Conservation (phyloP, 2,113 vertebrate species). For the Rhea pennata region DNA sequence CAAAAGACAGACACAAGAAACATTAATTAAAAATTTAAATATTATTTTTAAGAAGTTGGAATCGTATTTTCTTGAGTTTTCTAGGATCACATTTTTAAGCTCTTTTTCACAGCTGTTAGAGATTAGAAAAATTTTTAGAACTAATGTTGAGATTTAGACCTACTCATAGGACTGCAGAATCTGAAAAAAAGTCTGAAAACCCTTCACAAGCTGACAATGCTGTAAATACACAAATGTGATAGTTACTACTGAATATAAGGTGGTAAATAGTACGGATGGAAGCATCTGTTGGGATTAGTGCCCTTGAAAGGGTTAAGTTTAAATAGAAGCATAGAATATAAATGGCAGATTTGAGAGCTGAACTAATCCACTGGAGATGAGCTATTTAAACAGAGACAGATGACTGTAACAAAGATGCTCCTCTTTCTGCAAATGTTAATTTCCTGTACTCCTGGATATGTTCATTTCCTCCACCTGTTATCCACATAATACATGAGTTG, state of each 20-base stretch:
- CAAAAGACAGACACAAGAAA: not conserved
- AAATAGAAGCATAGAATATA: not conserved
- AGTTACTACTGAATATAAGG: not conserved
- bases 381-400: not conserved
- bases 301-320: not conserved
- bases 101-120: not conserved
- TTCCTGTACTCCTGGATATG: not conserved
- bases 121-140: not conserved
- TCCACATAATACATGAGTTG: not conserved
- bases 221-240: not conserved
- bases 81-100: not conserved
- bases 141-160: not conserved
- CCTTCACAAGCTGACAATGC: not conserved
- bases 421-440: not conserved
- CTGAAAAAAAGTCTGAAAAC: not conserved
- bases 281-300: not conserved
- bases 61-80: not conserved
- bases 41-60: not conserved
- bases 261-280: not conserved
- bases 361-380: not conserved
- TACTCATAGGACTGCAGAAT: not conserved
- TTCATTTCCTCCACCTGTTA: not conserved
- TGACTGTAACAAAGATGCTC: not conserved
- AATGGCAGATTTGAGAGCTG: not conserved
- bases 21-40: not conserved